Evolutionary conservation across 2,797 vertebrate genomes (phyloP).

Genomic region (Alosa sapidissima): DNA sequence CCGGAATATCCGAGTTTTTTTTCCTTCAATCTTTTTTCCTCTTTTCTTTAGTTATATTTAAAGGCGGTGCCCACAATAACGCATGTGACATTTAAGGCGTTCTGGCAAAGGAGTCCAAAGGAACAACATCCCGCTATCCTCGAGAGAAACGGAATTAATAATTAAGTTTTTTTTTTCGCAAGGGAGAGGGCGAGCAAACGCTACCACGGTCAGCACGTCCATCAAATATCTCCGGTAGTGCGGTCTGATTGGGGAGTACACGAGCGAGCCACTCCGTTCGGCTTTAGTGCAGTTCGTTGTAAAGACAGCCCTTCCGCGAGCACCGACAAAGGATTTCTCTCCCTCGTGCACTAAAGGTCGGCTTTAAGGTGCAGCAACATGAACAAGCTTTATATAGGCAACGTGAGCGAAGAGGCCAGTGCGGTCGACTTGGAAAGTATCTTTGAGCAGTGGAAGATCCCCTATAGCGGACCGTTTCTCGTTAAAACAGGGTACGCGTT

Average conservation of each 20-base stretch:
- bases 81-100: slow-evolving; percentile 90
- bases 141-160: slow-evolving; percentile 78
- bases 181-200: slow-evolving; percentile 67
- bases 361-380: slow-evolving; percentile 71
- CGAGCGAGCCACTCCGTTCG: slow-evolving; percentile 71
- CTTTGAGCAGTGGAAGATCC: slow-evolving; percentile 97
- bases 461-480: slow-evolving; percentile 91
- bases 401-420: slow-evolving; percentile 93
- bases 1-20: slow-evolving; percentile 87
- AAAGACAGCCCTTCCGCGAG: slow-evolving; percentile 68
- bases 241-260: slow-evolving; percentile 69
- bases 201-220: slow-evolving; percentile 71
- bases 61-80: slow-evolving; percentile 86
- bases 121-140: slow-evolving; percentile 81
- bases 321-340: slow-evolving; percentile 68
- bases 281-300: slow-evolving; percentile 69
- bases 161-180: slow-evolving; percentile 67
- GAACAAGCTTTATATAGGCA: slow-evolving; percentile 99
- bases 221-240: slow-evolving; percentile 75
- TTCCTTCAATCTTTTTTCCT: slow-evolving; percentile 41
- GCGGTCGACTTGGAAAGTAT: slow-evolving; percentile 95
- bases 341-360: slow-evolving; percentile 61
- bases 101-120: slow-evolving; percentile 82
- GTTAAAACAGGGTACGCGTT: slow-evolving; percentile 98
- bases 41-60: slow-evolving; percentile 72